Base-by-base conservation (phyloP, 2,888 invertebrate genomes). In the Bellardia bayeri region DNA sequence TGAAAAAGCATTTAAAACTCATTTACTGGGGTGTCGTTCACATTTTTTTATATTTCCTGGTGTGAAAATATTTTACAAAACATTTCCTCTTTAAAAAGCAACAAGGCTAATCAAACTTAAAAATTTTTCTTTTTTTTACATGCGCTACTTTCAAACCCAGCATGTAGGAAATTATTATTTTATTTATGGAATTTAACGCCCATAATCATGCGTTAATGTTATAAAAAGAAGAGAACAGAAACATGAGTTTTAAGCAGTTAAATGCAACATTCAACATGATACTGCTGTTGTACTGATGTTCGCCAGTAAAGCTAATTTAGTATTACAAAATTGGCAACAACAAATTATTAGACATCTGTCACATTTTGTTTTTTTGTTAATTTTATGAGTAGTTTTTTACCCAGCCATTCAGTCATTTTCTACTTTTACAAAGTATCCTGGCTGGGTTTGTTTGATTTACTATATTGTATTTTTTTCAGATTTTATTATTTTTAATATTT, bases 271-370 rank as follows among this genome's bases (percentile, higher is more conserved):
- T 40, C 54, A 68, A 16, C n/a, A 78, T 4, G 14, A 37, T 30
- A 14, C 3, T 69, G 69, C 56, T 75, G 42, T n/a, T 74, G 37
- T 58, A 42, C 16, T 64, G 81, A 42, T 74, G 63, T 64, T 68
- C 14, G 56, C 45, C 84, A 79, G 84, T 82, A 82, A 81, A 82
- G 87, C 87, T 87, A 87, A 87, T 87, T 87, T 87, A 87, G 84
- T 78, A 51, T 72, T 61, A 76, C 16, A 76, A 82, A 74, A 78
- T 68, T 81, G 71, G 11, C 66, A 66, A 72, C 40, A 68, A 80
- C 58, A 84, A 64, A 85, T 75, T 69, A 68, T 87, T 49, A 81
- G 82, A 87, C 87, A 87, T 87, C 87, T 87, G 87, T 87, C 85
- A 82, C 85, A 82, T 79, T 82, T 40, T 75, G 37, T 37, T 51